A percentile compares a stretch with the other conserved stretches of the same genome.
phyloP scores from a whole-genome alignment of 2,113 vertebrate species.

The Mystacornis crossleyi region DNA sequence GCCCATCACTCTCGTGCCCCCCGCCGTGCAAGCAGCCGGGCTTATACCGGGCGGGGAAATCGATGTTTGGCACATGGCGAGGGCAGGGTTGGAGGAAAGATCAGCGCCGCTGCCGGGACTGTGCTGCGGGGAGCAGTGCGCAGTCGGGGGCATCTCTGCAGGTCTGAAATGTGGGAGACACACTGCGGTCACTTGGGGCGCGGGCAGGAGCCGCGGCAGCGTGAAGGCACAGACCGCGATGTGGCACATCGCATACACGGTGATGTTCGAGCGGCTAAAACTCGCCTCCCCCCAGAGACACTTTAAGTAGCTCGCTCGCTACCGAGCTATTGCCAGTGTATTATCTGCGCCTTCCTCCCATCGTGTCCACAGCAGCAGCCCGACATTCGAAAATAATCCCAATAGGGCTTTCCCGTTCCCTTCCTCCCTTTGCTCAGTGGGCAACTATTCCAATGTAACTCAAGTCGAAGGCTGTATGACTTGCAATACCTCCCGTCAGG shows the following conservation, averaged over 20 bases:
- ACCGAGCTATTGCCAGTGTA: accelerated
- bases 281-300: background rate
- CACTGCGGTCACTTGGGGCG: accelerated
- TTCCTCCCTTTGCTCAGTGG: background rate
- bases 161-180: accelerated
- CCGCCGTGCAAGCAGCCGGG: background rate
- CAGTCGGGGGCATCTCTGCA: accelerated
- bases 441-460: background rate
- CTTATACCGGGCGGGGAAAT: background rate
- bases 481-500: background rate
- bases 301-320: accelerated
- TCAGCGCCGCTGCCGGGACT: accelerated
- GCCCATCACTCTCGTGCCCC: background rate
- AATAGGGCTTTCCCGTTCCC: background rate
- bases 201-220: background rate
- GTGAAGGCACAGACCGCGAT: accelerated
- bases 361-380: background rate
- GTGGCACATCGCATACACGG: accelerated
- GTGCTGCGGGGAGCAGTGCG: accelerated
- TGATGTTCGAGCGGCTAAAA: background rate
- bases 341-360: no score
- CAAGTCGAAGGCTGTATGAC: background rate
- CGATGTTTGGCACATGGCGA: background rate
- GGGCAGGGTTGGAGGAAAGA: background rate
- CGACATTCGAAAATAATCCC: background rate